Evolutionary conservation across 2,113 vertebrate species (phyloP).

Genomic region (Artemisiospiza belli): DNA sequence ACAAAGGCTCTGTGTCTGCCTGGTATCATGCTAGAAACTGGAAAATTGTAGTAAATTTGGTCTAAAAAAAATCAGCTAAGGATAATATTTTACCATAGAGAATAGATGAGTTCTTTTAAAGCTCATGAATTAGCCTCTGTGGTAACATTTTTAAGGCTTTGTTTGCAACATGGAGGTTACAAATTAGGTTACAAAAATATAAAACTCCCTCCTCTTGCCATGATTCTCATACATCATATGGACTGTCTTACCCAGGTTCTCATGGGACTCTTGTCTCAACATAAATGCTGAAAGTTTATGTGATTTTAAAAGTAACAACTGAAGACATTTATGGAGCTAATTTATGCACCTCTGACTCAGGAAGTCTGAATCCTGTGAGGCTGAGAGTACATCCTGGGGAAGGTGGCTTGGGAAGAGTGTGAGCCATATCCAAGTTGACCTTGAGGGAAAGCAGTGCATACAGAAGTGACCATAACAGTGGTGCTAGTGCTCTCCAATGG

Average conservation of each 20-base stretch:
- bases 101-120: not conserved
- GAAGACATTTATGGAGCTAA: not conserved
- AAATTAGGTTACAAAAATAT: not conserved
- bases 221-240: not conserved
- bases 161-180: not conserved
- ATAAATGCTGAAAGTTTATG: not conserved
- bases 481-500: not conserved
- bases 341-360: not conserved
- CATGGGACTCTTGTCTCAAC: not conserved
- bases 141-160: not conserved
- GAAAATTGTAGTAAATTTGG: not conserved
- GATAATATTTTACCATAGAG: not conserved
- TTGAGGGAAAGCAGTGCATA: not conserved
- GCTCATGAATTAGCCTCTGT: not conserved
- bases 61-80: not conserved
- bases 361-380: not conserved
- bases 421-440: not conserved
- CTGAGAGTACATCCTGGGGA: not conserved
- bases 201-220: not conserved
- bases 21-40: not conserved
- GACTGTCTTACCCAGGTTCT: not conserved
- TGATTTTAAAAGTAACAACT: not conserved
- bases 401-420: fast-evolving
- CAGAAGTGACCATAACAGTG: fast-evolving
- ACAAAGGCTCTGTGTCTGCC: not conserved